These are phyloP conservation scores for Climacteris rufus DNA, from an alignment of 2,113 vertebrate genomes.

Conservation along the genomic window DNA sequence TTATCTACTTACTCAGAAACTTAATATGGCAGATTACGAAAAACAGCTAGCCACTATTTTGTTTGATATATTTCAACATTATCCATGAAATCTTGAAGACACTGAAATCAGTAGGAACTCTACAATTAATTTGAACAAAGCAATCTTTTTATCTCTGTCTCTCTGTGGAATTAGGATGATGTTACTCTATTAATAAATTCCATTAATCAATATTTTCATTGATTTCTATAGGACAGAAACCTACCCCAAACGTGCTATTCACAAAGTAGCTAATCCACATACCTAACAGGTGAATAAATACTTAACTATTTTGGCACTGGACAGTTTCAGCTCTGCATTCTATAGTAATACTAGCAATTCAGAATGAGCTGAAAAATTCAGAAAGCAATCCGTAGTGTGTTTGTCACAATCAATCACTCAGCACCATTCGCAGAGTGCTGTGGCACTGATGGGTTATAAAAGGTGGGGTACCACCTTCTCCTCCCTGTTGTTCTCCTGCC, in stretches of 20 bases:
- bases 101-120: neutral
- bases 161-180: neutral
- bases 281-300: neutral
- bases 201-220: neutral
- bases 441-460: neutral
- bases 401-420: neutral
- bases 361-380: neutral
- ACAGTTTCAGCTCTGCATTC: neutral
- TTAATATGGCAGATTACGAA: neutral
- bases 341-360: neutral
- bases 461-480: neutral
- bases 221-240: neutral
- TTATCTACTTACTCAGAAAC: neutral
- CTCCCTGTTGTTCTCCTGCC: rapidly evolving
- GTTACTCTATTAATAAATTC: neutral
- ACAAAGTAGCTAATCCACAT: neutral
- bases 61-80: neutral
- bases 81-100: neutral
- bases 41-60: neutral
- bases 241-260: neutral
- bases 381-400: neutral
- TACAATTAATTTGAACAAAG: neutral
- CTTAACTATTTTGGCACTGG: neutral
- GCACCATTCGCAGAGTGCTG: neutral
- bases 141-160: neutral